Conservation (phyloP, 2,797 vertebrate genomes). For the Mycteria americana region DNA sequence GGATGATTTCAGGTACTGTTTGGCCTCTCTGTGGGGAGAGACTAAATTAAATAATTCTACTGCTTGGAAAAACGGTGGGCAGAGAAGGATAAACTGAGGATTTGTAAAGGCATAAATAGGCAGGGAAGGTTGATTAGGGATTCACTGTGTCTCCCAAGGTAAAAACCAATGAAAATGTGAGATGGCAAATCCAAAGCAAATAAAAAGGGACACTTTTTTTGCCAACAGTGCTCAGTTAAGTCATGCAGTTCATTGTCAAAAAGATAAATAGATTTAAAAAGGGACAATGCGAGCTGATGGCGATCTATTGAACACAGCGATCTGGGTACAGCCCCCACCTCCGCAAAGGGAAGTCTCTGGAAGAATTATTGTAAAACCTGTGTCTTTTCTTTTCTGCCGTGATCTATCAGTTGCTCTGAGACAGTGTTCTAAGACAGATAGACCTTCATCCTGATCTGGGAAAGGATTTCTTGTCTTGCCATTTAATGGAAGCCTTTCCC, state of each 20-base stretch:
- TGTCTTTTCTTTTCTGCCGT: background rate
- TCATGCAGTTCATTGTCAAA: background rate
- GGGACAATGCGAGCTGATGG: fast-evolving
- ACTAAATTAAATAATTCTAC: background rate
- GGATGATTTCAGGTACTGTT: background rate
- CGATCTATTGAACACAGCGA: fast-evolving
- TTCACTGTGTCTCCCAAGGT: background rate
- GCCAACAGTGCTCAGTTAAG: background rate
- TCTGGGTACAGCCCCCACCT: background rate
- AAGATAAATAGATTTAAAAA: background rate
- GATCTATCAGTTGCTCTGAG: background rate
- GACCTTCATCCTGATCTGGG: background rate
- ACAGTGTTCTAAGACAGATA: fast-evolving
- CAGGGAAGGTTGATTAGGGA: background rate
- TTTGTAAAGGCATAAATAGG: background rate
- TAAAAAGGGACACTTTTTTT: background rate
- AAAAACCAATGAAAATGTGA: background rate
- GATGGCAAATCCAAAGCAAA: background rate
- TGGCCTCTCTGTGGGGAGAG: background rate
- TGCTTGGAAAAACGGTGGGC: background rate
- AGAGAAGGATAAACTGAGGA: background rate
- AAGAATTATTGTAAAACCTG: background rate
- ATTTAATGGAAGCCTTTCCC: background rate
- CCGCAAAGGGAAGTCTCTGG: background rate
- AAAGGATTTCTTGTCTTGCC: background rate